Evolutionary conservation across 2,113 vertebrate genomes (phyloP).

Genomic region (Smithornis capensis): DNA sequence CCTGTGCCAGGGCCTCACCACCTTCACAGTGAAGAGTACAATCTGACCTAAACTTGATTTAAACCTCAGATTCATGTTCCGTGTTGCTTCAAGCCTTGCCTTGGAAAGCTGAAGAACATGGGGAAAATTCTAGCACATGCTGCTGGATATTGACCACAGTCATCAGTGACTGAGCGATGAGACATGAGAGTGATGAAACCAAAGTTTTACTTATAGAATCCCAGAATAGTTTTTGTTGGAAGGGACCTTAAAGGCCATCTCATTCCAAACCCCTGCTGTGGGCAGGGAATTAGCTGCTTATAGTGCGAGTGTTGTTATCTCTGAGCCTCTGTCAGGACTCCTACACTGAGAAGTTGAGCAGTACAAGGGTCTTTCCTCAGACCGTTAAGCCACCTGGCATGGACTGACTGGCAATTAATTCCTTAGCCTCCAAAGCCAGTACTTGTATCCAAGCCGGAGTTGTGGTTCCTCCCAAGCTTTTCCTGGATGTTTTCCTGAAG

Average conservation of each 20-base stretch:
- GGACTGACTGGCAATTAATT: fast-evolving
- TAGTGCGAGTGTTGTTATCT: background rate
- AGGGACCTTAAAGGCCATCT: background rate
- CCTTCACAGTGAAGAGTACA: background rate
- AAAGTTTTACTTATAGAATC: background rate
- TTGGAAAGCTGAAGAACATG: background rate
- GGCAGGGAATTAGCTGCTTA: background rate
- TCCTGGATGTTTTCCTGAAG: background rate
- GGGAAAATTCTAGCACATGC: background rate
- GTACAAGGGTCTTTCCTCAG: background rate
- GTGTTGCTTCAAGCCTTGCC: background rate
- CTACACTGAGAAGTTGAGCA: no score
- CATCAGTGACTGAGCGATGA: background rate
- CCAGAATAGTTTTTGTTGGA: background rate
- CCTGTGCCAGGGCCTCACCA: background rate
- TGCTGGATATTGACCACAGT: background rate
- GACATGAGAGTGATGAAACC: background rate
- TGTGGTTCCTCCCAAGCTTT: background rate
- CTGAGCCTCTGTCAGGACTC: background rate
- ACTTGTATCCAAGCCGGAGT: background rate
- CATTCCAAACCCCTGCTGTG: fast-evolving
- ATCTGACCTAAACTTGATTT: background rate
- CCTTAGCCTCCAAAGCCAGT: background rate
- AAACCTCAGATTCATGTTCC: background rate
- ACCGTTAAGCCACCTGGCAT: fast-evolving